Base-by-base conservation (phyloP, 2,888 invertebrate genomes). In the Oscheius sp. region DNA sequence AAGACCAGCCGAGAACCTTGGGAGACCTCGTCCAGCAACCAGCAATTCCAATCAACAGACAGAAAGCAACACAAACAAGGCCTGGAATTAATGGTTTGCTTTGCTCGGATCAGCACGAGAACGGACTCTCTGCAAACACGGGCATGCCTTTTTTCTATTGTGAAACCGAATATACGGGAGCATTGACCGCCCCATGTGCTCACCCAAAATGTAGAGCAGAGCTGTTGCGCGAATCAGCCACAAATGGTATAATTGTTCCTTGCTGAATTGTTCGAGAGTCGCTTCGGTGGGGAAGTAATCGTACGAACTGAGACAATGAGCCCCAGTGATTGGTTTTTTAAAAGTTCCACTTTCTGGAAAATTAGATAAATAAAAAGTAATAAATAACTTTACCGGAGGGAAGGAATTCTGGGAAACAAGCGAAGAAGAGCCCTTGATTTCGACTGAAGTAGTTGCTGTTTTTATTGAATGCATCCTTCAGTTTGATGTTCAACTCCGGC, bases 21-120 rank as follows among this genome's bases (percentile, higher is more conserved):
- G 95, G 93, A 58, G 94, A 94, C 82, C 96, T 91, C 88, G 93
- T 92, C 94, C 96, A 97, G 88, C 96, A 97, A 81, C 96, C 96
- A 34, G 95, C 93, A 15, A 96, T 92, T 70, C 96, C 96, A 66
- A 95, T 94, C 91, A 95, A 93, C 89, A 96, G 96, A 25, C 95
- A 93, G 82, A 94, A 91, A 88, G 95, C 93, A 80, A 95, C 92
- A 50, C 94, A 91, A 82, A 94, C 90, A 89, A 97, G 93, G 58
- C 93, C 93, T 77, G 61, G 70, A 72, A 70, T 52, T 20, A 23
- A 23, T 23, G 23, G 15, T 50, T 17, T 15, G 15, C 20, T 50
- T 27, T 50, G 50, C 3, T 15, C 15, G 25, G 27, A 27, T 52
- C 25, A 29, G 29, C 52, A 25, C 52, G 52, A 52, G 42, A 52